A percentile compares a stretch with the other conserved stretches of the same genome.
phyloP scores from a whole-genome alignment of 2,113 vertebrate species.

The Butorides virescens region DNA sequence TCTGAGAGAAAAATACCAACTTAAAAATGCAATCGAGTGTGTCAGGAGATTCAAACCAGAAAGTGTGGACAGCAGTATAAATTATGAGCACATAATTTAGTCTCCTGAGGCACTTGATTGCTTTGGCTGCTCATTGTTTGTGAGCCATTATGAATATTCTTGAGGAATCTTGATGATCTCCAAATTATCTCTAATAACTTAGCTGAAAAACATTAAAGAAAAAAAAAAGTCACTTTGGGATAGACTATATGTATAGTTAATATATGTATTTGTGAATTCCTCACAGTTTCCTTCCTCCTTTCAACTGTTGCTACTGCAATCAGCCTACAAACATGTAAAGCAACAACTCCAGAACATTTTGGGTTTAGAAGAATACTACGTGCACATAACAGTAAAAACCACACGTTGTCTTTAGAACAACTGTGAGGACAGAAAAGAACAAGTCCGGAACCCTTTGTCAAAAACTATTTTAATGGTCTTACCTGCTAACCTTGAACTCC shows the following conservation, averaged over 20 bases:
- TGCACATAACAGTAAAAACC: background rate
- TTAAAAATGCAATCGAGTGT: background rate
- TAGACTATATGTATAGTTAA: background rate
- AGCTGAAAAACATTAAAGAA: background rate
- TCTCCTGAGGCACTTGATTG: background rate
- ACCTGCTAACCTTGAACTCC: background rate
- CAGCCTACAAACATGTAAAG: background rate
- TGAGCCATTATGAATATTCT: background rate
- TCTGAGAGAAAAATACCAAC: background rate
- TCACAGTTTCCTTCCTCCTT: background rate
- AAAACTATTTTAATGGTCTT: background rate
- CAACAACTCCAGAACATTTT: background rate
- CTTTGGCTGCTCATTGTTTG: slow-evolving; percentile 19
- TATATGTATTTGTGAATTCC: background rate
- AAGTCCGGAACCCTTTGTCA: background rate
- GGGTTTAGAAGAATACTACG: background rate
- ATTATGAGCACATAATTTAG: background rate
- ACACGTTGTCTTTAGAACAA: background rate
- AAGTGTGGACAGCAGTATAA: slow-evolving; percentile 1
- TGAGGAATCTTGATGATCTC: slow-evolving; percentile 9
- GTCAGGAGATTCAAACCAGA: background rate
- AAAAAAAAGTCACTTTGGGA: background rate
- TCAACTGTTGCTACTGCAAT: background rate
- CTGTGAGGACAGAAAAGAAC: background rate
- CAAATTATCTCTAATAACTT: slow-evolving; percentile 12